Conservation (phyloP, 2,113 vertebrate species). For the Pungitius pungitius region DNA sequence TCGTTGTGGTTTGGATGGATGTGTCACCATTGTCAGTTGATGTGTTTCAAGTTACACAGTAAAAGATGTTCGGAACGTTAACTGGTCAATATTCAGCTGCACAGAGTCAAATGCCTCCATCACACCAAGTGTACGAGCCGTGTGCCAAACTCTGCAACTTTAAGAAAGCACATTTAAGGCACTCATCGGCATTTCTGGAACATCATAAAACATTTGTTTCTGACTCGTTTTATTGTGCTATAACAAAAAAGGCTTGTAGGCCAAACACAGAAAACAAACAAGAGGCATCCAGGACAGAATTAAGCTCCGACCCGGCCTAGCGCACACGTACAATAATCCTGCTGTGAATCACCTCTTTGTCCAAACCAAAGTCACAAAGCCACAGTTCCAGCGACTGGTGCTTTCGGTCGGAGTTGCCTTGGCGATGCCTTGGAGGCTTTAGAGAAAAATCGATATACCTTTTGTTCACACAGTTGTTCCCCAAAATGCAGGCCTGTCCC, state of each 20-base stretch:
- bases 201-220: conserved; percentile 41
- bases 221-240: conserved; percentile 46
- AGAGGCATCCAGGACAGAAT: conserved; percentile 67
- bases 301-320: conserved; percentile 58
- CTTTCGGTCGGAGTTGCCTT: conserved; percentile 62
- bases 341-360: conserved; percentile 79
- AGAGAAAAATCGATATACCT: conserved; percentile 21
- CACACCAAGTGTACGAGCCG: background rate
- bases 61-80: background rate
- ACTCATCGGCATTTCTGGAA: conserved; percentile 17
- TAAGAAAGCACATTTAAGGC: conserved; percentile 4
- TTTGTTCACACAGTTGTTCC: conserved; percentile 13
- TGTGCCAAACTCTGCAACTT: background rate
- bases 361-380: conserved; percentile 63
- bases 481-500: background rate
- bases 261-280: conserved; percentile 62
- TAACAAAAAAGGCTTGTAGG: conserved; percentile 50
- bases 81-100: background rate
- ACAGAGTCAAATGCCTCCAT: background rate
- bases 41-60: conserved; percentile 10
- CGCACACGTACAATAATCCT: conserved; percentile 78
- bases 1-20: background rate
- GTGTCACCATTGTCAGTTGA: background rate
- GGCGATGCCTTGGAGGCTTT: conserved; percentile 60
- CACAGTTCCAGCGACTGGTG: conserved; percentile 53